Percentiles rank a stretch among this genome's conserved stretches.
phyloP scores from a whole-genome alignment of 2,113 vertebrate genomes.

The Thomomys bottae region DNA sequence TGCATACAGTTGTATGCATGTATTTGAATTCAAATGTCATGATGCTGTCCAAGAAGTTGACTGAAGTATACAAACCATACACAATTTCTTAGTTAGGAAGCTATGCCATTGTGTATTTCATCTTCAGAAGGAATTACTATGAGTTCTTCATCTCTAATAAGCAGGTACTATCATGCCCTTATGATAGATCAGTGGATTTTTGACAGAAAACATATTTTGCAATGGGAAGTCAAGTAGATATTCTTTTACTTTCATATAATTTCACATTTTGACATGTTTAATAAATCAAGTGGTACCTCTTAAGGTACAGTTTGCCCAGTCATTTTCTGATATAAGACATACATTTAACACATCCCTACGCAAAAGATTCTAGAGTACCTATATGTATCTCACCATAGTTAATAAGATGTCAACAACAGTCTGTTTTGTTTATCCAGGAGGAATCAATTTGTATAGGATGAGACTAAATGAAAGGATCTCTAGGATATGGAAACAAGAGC shows the following conservation, averaged over 20 bases:
- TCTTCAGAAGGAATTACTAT: background rate
- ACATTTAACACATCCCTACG: background rate
- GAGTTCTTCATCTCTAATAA: background rate
- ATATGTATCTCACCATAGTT: background rate
- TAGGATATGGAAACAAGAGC: no score
- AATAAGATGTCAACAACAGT: background rate
- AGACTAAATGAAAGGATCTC: no score
- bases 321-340: background rate
- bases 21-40: background rate
- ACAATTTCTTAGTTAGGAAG: background rate
- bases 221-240: background rate
- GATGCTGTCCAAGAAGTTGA: background rate
- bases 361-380: background rate
- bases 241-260: background rate
- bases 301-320: background rate
- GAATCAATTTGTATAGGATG: no score
- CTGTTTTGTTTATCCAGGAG: background rate
- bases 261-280: no score
- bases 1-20: background rate
- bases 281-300: background rate
- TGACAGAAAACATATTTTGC: background rate
- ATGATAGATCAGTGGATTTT: no score
- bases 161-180: background rate
- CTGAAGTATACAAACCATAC: background rate
- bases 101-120: background rate